phyloP scores from a whole-genome alignment of 2,888 invertebrate genomes.

The Podabrus alpinus region DNA sequence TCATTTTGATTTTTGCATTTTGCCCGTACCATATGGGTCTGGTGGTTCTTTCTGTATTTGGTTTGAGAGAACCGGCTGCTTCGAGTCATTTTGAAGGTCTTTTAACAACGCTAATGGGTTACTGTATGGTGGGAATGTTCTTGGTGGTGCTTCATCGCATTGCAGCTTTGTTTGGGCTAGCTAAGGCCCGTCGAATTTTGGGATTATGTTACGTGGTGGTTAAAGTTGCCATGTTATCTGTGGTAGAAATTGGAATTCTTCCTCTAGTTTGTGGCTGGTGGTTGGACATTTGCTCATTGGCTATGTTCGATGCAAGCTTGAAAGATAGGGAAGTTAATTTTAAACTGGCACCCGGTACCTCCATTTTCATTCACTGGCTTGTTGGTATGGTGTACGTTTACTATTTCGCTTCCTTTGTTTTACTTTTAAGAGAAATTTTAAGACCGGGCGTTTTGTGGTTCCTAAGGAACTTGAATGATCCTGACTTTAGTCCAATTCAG shows the following conservation, averaged over 20 bases:
- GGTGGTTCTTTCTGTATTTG: conserved; percentile 74
- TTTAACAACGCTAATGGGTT: conserved; percentile 90
- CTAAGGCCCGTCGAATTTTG: conserved; percentile 80
- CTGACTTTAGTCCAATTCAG: conserved; percentile 98
- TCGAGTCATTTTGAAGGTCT: conserved; percentile 91
- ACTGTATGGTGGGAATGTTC: conserved; percentile 83
- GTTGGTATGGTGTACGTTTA: conserved; percentile 99
- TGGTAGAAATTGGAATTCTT: conserved; percentile 95
- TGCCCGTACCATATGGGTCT: conserved; percentile 95
- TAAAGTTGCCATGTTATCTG: conserved; percentile 90
- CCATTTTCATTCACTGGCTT: conserved; percentile 98
- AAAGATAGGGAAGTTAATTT: conserved; percentile 88
- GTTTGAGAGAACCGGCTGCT: conserved; percentile 67
- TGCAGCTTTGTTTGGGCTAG: conserved; percentile 78
- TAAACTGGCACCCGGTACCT: conserved; percentile 90
- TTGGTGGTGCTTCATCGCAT: conserved; percentile 84
- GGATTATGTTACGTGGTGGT: conserved; percentile 92
- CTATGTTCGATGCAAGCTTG: conserved; percentile 87
- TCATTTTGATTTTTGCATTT: conserved; percentile 96
- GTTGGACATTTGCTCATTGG: conserved; percentile 96
- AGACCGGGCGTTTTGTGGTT: conserved; percentile 99
- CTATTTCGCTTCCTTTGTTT: conserved; percentile 96
- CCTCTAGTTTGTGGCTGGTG: conserved; percentile 99
- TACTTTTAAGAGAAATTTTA: conserved; percentile 88
- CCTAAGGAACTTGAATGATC: conserved; percentile 95